Percentiles rank a stretch among this genome's conserved stretches.
phyloP scores from a whole-genome alignment of 1,140 invertebrate genomes.

The Coenobita brevimanus region DNA sequence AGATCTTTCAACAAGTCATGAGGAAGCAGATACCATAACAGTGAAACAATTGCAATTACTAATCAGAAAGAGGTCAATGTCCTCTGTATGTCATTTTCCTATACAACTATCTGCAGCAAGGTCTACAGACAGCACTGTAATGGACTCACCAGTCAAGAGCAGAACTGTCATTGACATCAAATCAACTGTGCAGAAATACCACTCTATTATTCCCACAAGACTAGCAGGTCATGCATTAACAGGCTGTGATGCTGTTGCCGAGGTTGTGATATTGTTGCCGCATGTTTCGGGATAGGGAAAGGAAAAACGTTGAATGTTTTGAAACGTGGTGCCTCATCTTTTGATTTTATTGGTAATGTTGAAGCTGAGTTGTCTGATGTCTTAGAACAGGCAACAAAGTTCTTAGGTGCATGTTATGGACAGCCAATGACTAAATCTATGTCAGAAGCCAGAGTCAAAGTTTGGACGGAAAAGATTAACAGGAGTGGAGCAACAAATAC shows the following conservation, averaged over 20 bases:
- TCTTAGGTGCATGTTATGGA: conserved; percentile 19
- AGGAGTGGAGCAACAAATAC: conserved; percentile 24
- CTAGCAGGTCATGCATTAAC: conserved; percentile 2
- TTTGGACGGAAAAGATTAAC: conserved; percentile 13
- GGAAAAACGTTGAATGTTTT: neutral
- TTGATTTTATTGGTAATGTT: conserved; percentile 12
- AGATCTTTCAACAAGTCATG: conserved; percentile 13
- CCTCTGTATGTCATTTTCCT: conserved; percentile 3
- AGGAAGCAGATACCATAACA: neutral
- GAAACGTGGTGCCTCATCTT: conserved; percentile 3
- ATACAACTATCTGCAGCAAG: conserved; percentile 5
- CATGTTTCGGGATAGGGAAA: conserved; percentile 1
- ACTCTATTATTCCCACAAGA: neutral
- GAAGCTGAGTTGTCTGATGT: neutral
- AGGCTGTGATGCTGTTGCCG: conserved; percentile 13
- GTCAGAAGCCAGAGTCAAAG: conserved; percentile 9
- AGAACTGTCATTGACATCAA: conserved; percentile 15
- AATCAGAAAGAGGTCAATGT: neutral
- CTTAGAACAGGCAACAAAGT: neutral
- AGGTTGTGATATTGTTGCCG: too few relatives aligned
- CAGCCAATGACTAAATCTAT: conserved; percentile 22
- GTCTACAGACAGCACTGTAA: neutral
- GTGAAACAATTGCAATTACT: neutral
- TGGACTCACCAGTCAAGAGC: conserved; percentile 7
- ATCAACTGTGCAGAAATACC: conserved; percentile 8